phyloP scores from a whole-genome alignment of 2,888 invertebrate species.

The Eupithecia insigniata region DNA sequence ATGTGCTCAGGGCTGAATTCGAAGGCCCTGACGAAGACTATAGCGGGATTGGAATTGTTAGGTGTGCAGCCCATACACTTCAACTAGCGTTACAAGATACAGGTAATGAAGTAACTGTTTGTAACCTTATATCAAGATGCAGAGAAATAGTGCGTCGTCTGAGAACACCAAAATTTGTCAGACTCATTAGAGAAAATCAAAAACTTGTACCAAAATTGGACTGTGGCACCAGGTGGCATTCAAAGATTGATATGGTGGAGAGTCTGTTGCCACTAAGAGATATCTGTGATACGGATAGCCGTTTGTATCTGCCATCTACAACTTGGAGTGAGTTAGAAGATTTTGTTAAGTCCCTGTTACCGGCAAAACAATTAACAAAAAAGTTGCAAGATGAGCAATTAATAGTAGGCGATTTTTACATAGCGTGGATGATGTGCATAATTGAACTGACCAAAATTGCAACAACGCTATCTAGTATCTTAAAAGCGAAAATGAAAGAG shows the following conservation, averaged over 20 bases:
- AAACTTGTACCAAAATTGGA: slow-evolving; percentile 23
- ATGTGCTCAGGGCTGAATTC: slow-evolving; percentile 13
- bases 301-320: too few species aligned
- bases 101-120: slow-evolving; percentile 24
- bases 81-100: slow-evolving; percentile 31
- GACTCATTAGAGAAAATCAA: slow-evolving; percentile 1
- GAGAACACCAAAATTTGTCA: slow-evolving; percentile 21
- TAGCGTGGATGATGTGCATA: slow-evolving; percentile 34
- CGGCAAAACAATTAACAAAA: slow-evolving; percentile 34
- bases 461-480: neutral
- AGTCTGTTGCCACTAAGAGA: slow-evolving; percentile 24
- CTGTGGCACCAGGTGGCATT: slow-evolving; percentile 31
- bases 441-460: slow-evolving; percentile 11
- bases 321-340: slow-evolving; percentile 6
- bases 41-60: slow-evolving; percentile 17
- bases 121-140: slow-evolving; percentile 21
- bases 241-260: slow-evolving; percentile 29
- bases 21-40: slow-evolving; percentile 6
- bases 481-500: slow-evolving; percentile 3
- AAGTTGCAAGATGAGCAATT: slow-evolving; percentile 32
- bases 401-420: slow-evolving; percentile 34
- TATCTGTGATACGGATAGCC: slow-evolving; percentile 12
- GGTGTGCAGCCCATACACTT: slow-evolving; percentile 33
- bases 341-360: slow-evolving; percentile 20
- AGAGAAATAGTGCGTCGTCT: slow-evolving; percentile 31